A percentile compares a stretch with the other conserved stretches of the same genome.
Conservation (phyloP, 1,140 invertebrate species). For the Babylonia areolata region DNA sequence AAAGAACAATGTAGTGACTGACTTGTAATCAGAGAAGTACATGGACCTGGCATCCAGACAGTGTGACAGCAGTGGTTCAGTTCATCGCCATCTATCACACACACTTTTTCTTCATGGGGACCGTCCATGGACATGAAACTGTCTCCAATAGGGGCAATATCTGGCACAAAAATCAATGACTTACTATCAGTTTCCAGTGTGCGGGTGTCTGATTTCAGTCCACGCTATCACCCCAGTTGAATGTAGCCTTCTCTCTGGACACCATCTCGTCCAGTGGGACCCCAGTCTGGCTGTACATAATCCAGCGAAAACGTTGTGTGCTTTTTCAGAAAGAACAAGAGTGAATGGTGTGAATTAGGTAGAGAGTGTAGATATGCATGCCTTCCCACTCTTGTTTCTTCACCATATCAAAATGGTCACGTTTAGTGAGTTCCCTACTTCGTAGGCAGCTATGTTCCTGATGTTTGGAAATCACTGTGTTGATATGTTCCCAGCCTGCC, state of each 20-base stretch:
- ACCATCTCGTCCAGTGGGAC: too few species aligned
- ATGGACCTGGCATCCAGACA: too few species aligned
- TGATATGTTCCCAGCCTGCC: not conserved
- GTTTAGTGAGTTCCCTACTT: constrained; percentile 22
- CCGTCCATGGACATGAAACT: too few species aligned
- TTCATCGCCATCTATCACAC: too few species aligned
- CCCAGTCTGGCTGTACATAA: not conserved
- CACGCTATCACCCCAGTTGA: not conserved
- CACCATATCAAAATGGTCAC: constrained; percentile 18
- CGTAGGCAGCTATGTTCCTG: constrained; percentile 19
- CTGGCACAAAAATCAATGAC: too few species aligned
- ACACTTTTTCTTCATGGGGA: too few species aligned
- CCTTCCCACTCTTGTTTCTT: not conserved
- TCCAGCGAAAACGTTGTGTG: not conserved
- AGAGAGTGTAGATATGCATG: not conserved
- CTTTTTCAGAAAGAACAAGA: not conserved
- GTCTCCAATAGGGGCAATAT: too few species aligned
- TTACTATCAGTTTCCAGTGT: not conserved
- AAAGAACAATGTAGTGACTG: too few species aligned
- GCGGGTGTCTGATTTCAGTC: not conserved
- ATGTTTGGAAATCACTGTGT: not conserved
- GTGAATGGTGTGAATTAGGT: not conserved
- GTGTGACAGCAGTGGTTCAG: too few species aligned
- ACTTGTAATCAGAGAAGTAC: too few species aligned
- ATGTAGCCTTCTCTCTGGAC: too few species aligned